Evolutionary conservation across 2,797 vertebrate genomes (phyloP).

Genomic region (Rhabdophis nuchalis): DNA sequence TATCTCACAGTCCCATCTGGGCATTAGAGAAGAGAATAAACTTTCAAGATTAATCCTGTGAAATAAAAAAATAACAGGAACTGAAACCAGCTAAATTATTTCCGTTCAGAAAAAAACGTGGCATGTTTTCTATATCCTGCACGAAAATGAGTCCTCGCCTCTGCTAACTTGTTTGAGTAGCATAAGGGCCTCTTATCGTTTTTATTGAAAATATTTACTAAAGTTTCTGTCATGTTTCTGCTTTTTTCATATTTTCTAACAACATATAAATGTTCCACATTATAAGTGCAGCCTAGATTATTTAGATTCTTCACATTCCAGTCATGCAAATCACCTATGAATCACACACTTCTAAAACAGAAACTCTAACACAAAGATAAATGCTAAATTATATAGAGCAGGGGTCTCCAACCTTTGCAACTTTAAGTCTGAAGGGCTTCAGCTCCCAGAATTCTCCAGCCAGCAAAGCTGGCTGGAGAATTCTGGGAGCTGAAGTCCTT

Average conservation of each 20-base stretch:
- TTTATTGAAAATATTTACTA: not conserved
- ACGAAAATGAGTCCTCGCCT: not conserved
- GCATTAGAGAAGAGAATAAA: not conserved
- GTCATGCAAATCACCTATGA: not conserved
- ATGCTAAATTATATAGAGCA: not conserved
- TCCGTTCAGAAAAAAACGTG: constrained; percentile 7
- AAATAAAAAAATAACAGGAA: constrained; percentile 20
- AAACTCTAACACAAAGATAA: not conserved
- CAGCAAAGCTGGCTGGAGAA: no score
- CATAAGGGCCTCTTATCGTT: not conserved
- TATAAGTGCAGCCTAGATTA: not conserved
- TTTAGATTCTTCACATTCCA: not conserved
- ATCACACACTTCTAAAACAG: not conserved
- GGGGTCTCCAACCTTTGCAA: no score
- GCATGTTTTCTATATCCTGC: not conserved
- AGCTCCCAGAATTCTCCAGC: no score
- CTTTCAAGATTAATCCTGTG: not conserved
- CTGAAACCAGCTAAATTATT: not conserved
- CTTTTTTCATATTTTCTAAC: not conserved
- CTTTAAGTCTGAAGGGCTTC: no score
- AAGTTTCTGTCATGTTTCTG: not conserved
- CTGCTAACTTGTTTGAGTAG: not conserved
- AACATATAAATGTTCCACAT: not conserved
- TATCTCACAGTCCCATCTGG: not conserved
- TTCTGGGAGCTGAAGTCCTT: no score